These are phyloP conservation scores for Chloropsis hardwickii DNA, from an alignment of 2,113 vertebrate genomes.

Conservation along the genomic window DNA sequence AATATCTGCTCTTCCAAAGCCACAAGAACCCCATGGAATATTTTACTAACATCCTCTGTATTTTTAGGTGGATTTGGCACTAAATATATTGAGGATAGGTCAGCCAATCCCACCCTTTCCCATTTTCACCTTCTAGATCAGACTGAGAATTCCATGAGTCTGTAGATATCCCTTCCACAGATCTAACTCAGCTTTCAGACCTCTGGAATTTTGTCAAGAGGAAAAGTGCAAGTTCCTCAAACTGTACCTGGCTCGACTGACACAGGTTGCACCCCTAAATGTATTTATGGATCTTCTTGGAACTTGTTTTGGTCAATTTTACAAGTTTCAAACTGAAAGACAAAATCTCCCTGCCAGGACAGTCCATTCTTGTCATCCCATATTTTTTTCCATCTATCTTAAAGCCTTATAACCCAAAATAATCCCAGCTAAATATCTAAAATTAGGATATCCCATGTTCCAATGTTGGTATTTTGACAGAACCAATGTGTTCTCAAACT, in stretches of 20 bases:
- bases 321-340: not conserved
- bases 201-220: not conserved
- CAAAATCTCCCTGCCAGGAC: not conserved
- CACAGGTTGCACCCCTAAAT: accelerated
- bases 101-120: not conserved
- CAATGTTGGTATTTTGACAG: not conserved
- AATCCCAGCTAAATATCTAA: not conserved
- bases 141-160: not conserved
- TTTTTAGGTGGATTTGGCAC: not conserved
- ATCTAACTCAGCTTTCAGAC: not conserved
- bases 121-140: not conserved
- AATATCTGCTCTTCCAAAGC: not conserved
- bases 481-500: not conserved
- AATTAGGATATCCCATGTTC: not conserved
- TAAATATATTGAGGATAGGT: not conserved
- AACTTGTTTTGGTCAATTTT: not conserved
- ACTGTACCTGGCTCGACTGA: not conserved
- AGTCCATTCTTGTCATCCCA: not conserved
- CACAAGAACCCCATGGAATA: not conserved
- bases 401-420: accelerated
- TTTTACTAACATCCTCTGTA: not conserved
- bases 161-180: not conserved
- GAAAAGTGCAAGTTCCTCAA: not conserved
- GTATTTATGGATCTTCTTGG: not conserved
- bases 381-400: not conserved